Base-by-base conservation (phyloP, 2,113 vertebrate genomes). In the Pycnonotus jocosus region DNA sequence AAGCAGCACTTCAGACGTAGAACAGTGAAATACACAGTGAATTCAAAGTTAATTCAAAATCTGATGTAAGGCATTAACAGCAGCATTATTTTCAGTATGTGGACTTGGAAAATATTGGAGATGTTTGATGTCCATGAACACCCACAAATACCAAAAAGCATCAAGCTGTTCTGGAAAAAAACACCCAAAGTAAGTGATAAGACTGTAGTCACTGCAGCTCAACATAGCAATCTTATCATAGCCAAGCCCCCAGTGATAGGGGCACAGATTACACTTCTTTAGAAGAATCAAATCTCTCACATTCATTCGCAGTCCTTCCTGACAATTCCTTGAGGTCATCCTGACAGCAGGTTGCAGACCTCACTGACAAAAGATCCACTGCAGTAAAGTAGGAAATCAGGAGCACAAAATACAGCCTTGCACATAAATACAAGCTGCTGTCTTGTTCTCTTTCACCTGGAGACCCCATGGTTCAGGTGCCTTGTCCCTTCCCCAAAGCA, bases 271-370 rank as follows among this genome's bases (percentile, higher is more conserved):
- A 45, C 33, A 54, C 33, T n/a, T 79, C 14, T 54, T 23, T 9
- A 45, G 35, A 72, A 90, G 8, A 62, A 31, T 12, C 15, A 40
- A 37, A 69, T 45, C 20, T 22, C 23, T 57, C 37, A 8, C 3
- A 8, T 16, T 38, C 48, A 24, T 2, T 22, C 2, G 3, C 22
- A 56, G 0, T 68, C 54, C 15, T 53, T 80, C 42, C 30, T 33
- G 37, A 51, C 16, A 64, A 7, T 42, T 64, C 44, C 57, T 81
- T 62, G 66, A 48, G 35, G 61, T 44, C 48, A 64, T 58, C 21
- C 27, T 16, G 6, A 53, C 21, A 56, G 73, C 1, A 0, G 12
- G 15, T 11, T 23, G 25, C 47, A 33, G 57, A 54, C 27, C 16
- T 93, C 44, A 13, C 38, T 69, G 53, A 56, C 33, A 42, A 15